A percentile compares a stretch with the other conserved stretches of the same genome.
These are phyloP conservation scores for Cheilosia urbana DNA, from an alignment of 2,888 invertebrate species.

Conservation along the genomic window DNA sequence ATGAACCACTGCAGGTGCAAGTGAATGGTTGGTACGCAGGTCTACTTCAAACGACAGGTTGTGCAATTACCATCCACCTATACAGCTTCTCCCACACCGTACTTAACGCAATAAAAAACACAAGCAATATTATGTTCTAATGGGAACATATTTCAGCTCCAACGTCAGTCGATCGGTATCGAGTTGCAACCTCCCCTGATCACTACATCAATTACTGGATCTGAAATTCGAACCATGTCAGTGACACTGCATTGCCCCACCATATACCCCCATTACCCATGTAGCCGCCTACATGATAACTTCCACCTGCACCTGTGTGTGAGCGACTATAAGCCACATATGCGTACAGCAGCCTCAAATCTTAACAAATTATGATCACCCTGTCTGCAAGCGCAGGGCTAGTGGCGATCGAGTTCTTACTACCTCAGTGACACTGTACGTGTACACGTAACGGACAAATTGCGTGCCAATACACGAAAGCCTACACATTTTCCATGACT, in stretches of 20 bases:
- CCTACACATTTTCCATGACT: conserved; percentile 51
- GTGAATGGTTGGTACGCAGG: no score
- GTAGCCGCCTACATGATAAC: conserved; percentile 24
- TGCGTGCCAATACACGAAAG: conserved; percentile 67
- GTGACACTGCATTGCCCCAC: conserved; percentile 52
- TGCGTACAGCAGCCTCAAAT: not conserved
- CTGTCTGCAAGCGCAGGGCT: conserved; percentile 27
- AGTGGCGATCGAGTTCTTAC: conserved; percentile 67
- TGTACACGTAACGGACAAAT: conserved; percentile 68
- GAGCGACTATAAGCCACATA: not conserved
- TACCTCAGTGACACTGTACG: conserved; percentile 59
- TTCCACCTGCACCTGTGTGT: conserved; percentile 49
- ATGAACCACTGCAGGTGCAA: no score
- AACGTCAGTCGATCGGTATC: conserved; percentile 56
- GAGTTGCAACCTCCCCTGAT: conserved; percentile 54
- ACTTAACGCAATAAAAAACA: conserved; percentile 41
- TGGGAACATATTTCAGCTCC: conserved; percentile 35
- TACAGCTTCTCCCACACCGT: conserved; percentile 56
- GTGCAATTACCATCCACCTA: conserved; percentile 22
- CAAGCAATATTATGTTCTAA: conserved; percentile 40
- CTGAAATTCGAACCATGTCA: conserved; percentile 73
- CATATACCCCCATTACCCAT: conserved; percentile 1
- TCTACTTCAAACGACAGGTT: not conserved
- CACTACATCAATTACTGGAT: conserved; percentile 50
- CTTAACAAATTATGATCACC: conserved; percentile 37